Conservation (phyloP, 2,888 invertebrate species). For the Ferdinandea cuprea region DNA sequence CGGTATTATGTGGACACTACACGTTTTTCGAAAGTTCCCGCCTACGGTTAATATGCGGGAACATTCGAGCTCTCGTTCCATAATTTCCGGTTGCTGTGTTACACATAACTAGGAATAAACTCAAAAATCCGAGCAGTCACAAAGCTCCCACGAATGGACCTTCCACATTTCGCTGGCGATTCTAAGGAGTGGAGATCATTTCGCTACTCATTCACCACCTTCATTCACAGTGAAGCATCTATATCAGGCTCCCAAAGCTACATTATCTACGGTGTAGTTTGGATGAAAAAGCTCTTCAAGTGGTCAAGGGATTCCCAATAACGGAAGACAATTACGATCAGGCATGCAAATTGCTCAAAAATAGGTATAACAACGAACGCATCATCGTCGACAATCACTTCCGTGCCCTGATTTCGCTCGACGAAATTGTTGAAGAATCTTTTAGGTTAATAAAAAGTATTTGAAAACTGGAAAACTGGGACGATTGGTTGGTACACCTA, state of each 20-base stretch:
- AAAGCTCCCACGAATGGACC: constrained; percentile 14
- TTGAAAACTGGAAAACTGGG: too few species aligned
- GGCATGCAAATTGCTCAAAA: constrained; percentile 1
- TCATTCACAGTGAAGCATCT: constrained; percentile 29
- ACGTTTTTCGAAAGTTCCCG: constrained; percentile 21
- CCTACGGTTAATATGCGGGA: too few species aligned
- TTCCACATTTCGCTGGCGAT: constrained; percentile 48
- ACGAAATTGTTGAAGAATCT: too few species aligned
- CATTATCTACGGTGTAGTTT: constrained; percentile 47
- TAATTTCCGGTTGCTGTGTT: constrained; percentile 37
- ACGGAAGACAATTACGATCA: constrained; percentile 15
- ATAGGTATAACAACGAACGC: constrained; percentile 43
- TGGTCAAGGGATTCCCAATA: constrained; percentile 33
- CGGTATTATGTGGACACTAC: constrained; percentile 3
- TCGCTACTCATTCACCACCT: constrained; percentile 37
- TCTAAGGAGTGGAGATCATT: constrained; percentile 52
- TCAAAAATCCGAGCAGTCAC: neutral
- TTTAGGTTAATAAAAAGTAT: too few species aligned
- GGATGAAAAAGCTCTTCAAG: constrained; percentile 29
- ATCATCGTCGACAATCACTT: constrained; percentile 46
- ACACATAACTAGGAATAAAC: constrained; percentile 2
- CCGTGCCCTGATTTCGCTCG: too few species aligned
- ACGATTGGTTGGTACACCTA: too few species aligned
- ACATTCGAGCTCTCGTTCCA: constrained; percentile 34
- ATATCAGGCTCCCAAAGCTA: constrained; percentile 26